Base-by-base conservation (phyloP, 2,113 vertebrate species). In the Pomatorhinus ruficollis region DNA sequence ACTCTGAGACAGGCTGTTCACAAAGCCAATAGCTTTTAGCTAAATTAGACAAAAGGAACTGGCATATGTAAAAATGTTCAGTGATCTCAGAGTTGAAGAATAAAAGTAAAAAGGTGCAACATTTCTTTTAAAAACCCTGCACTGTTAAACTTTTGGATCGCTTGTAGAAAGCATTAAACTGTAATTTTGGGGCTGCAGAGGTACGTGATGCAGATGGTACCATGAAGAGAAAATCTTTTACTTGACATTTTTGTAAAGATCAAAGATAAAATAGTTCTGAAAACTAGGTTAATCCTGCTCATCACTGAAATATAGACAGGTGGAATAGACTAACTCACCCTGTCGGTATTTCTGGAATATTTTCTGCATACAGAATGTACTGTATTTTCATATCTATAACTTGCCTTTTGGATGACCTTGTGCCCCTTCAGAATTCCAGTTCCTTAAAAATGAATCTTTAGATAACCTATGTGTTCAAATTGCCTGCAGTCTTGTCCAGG, bases 11-110 rank as follows among this genome's bases (percentile, higher is more conserved):
- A 56, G 75, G 57, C 91, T 96, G 95, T 97, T 98, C 91, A 96
- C 92, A 96, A 95, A 95, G 83, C 94, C 94, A 97, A 94, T 96
- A 95, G 80, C 98, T 98, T 97, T 98, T 94, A 98, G 96, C 93
- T 40, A 83, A 60, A 77, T 95, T 87, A 87, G 59, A 45, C 84
- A 84, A 87, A 87, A 85, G 87, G 22, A 90, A 23, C 19, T 89
- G 65, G 33, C 28, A 15, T 31, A 64, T 35, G 65, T 84, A n/a
- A 28, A 94, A 90, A 4, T 75, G 11, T 81, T 93, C 49, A 11
- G 39, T 30, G 57, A 72, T 57, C 14, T 91, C 35, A 44, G 56
- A 70, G 35, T 20, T 90, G 39, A 83, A 85, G 27, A 90, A 60
- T 64, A 64, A 44, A 39, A 69, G 11, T 61, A 14, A 66, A 69